Evolutionary conservation across 2,797 vertebrate species (phyloP).

Genomic region (Mycteria americana): DNA sequence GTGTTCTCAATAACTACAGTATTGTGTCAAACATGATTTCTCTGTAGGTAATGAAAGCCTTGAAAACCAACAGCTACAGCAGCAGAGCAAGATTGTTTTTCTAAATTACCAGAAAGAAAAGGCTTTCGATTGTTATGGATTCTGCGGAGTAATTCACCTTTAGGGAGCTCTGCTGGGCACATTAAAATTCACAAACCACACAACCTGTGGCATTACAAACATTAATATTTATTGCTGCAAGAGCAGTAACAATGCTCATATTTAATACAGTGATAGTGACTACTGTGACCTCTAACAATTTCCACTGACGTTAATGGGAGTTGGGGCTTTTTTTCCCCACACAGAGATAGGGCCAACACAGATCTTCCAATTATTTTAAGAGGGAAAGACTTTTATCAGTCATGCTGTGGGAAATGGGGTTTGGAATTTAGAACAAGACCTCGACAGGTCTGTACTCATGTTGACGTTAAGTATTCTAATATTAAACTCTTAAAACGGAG

Average conservation of each 20-base stretch:
- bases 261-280: neutral
- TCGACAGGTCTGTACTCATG: neutral
- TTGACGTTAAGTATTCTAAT: neutral
- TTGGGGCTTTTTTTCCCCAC: neutral
- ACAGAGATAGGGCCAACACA: neutral
- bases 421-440: neutral
- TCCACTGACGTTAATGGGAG: neutral
- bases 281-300: neutral
- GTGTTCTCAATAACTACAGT: constrained; percentile 11
- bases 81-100: neutral
- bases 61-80: constrained; percentile 20
- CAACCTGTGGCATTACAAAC: neutral
- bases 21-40: constrained; percentile 37
- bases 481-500: neutral
- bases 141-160: neutral
- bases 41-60: constrained; percentile 17
- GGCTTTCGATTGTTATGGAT: neutral
- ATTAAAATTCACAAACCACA: neutral
- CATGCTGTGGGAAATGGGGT: fast-evolving
- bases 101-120: constrained; percentile 12
- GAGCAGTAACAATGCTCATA: neutral
- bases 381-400: neutral
- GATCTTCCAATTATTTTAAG: neutral
- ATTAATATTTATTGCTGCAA: neutral
- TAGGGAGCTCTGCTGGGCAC: neutral